Percentiles rank a stretch among this genome's conserved stretches.
Evolutionary conservation across 2,888 invertebrate species (phyloP).

Genomic region (Nemotelus pantherinus): DNA sequence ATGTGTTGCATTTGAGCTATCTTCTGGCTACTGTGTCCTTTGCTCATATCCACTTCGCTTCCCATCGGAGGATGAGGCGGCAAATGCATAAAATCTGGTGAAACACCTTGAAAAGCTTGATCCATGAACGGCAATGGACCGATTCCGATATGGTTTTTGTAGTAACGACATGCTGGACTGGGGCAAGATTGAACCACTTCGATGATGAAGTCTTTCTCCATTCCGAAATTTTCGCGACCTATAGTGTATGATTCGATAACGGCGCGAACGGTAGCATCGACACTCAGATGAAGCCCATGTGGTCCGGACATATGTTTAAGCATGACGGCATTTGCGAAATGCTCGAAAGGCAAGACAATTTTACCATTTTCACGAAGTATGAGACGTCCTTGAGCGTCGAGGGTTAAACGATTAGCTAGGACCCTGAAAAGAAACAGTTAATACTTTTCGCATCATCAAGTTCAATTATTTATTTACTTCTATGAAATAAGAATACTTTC

Average conservation of each 20-base stretch:
- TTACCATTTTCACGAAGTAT: slow-evolving; percentile 88
- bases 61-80: slow-evolving; percentile 62
- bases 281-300: slow-evolving; percentile 83
- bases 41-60: slow-evolving; percentile 47
- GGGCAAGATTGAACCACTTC: slow-evolving; percentile 91
- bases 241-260: slow-evolving; percentile 84
- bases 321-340: slow-evolving; percentile 92
- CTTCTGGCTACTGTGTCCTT: slow-evolving; percentile 48
- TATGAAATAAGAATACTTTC: too few species aligned
- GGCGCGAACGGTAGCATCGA: slow-evolving; percentile 85
- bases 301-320: slow-evolving; percentile 90
- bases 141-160: slow-evolving; percentile 81
- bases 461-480: too few species aligned
- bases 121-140: slow-evolving; percentile 64
- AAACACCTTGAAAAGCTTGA: slow-evolving; percentile 62
- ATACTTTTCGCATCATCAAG: not conserved
- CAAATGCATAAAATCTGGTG: slow-evolving; percentile 77
- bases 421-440: slow-evolving; percentile 69
- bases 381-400: slow-evolving; percentile 84
- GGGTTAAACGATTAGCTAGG: slow-evolving; percentile 84
- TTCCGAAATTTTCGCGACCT: slow-evolving; percentile 82
- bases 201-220: slow-evolving; percentile 90
- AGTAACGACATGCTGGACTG: slow-evolving; percentile 86
- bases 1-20: slow-evolving; percentile 49
- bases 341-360: slow-evolving; percentile 88